A percentile compares a stretch with the other conserved stretches of the same genome.
Evolutionary conservation across 2,113 vertebrate genomes (phyloP).

Genomic region (Taurulus bubalis): DNA sequence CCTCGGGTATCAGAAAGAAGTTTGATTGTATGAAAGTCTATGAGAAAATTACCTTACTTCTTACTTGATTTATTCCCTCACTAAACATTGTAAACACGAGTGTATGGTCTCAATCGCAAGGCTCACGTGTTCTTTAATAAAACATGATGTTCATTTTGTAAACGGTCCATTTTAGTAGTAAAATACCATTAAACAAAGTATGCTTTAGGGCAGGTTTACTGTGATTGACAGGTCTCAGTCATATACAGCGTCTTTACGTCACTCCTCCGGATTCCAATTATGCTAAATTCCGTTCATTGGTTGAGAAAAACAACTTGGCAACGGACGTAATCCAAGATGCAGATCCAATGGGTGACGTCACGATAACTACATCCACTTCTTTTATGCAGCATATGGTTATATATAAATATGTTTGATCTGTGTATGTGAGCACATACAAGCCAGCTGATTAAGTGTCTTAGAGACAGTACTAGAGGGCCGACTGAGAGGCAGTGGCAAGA

Average conservation of each 20-base stretch:
- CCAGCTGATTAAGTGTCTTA: constrained; percentile 28
- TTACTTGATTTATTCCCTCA: too few relatives aligned
- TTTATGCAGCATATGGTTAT: neutral
- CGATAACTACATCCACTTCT: neutral
- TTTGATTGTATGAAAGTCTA: neutral
- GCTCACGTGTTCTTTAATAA: too few relatives aligned
- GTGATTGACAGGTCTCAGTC: neutral
- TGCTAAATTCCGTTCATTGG: neutral
- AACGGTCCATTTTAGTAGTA: too few relatives aligned
- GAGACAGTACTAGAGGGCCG: constrained; percentile 44
- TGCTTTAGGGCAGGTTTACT: neutral
- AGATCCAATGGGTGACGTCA: neutral
- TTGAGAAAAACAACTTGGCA: neutral
- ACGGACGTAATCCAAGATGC: neutral
- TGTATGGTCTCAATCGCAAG: neutral
- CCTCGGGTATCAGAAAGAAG: neutral
- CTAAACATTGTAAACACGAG: neutral
- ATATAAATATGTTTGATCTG: constrained; percentile 25
- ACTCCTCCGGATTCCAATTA: neutral
- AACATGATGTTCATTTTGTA: neutral
- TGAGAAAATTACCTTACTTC: too few relatives aligned
- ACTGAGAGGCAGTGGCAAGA: constrained; percentile 49
- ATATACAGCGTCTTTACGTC: neutral
- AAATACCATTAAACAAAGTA: neutral
- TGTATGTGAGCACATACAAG: constrained; percentile 7